phyloP scores from a whole-genome alignment of 2,113 vertebrate genomes.

The Desmodus rotundus region DNA sequence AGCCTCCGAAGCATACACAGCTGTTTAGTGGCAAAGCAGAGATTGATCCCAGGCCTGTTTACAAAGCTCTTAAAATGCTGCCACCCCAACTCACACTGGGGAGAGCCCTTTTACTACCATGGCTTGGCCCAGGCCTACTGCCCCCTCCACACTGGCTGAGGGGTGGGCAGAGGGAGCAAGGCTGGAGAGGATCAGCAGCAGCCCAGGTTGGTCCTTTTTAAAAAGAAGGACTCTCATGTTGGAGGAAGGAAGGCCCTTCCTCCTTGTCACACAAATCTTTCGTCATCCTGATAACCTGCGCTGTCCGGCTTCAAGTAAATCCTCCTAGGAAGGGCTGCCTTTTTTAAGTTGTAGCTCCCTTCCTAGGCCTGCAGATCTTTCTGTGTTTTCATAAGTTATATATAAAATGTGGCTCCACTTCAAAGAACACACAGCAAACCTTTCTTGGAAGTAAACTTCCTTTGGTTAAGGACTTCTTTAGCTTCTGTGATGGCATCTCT shows the following conservation, averaged over 20 bases:
- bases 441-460: not conserved
- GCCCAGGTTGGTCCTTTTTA: not conserved
- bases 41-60: not conserved
- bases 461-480: not conserved
- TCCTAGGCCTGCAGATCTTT: not conserved
- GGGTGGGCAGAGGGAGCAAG: not conserved
- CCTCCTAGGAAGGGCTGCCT: not conserved
- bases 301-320: not conserved
- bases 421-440: not conserved
- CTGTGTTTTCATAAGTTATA: not conserved
- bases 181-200: not conserved
- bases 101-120: not conserved
- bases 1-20: not conserved
- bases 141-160: not conserved
- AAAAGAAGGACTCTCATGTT: not conserved
- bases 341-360: not conserved
- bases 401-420: not conserved
- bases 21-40: not conserved
- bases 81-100: fast-evolving
- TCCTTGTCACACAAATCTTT: not conserved
- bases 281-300: not conserved
- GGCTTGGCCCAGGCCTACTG: not conserved
- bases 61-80: not conserved
- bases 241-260: not conserved
- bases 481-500: not conserved